These are phyloP conservation scores for Takifugu rubripes DNA, from an alignment of 2,797 vertebrate species.

Conservation along the genomic window DNA sequence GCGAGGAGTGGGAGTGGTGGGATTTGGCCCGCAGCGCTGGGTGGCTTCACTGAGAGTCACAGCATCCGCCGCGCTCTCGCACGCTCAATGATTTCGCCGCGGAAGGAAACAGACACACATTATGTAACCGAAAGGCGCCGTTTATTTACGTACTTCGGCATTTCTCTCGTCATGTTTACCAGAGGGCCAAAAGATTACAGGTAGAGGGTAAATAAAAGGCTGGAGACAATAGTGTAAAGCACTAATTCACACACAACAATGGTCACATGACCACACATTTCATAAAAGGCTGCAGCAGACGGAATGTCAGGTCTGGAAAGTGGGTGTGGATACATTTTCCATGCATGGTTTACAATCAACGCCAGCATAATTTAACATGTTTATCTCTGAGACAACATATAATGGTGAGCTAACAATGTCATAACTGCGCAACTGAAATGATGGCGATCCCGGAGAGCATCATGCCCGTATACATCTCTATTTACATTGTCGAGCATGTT, in stretches of 20 bases:
- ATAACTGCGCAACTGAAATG: neutral
- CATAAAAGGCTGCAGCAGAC: slow-evolving; percentile 46
- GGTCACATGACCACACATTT: slow-evolving; percentile 35
- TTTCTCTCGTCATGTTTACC: slow-evolving; percentile 11
- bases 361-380: no score
- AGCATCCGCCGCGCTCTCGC: slow-evolving; percentile 14
- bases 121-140: slow-evolving; percentile 4
- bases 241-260: slow-evolving; percentile 22
- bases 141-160: slow-evolving; percentile 1
- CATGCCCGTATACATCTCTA: no score
- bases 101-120: slow-evolving; percentile 5
- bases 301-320: slow-evolving; percentile 40
- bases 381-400: no score
- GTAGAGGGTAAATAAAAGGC: neutral
- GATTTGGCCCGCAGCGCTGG: slow-evolving; percentile 33
- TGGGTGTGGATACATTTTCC: slow-evolving; percentile 36
- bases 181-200: neutral
- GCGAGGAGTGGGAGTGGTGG: slow-evolving; percentile 39
- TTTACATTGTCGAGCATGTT: neutral
- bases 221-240: slow-evolving; percentile 18
- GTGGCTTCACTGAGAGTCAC: slow-evolving; percentile 40
- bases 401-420: neutral
- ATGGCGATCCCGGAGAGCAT: neutral
- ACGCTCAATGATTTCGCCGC: slow-evolving; percentile 16
- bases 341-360: slow-evolving; percentile 17